These are phyloP conservation scores for Platypus cylindrus DNA, from an alignment of 2,888 invertebrate genomes.

Conservation along the genomic window DNA sequence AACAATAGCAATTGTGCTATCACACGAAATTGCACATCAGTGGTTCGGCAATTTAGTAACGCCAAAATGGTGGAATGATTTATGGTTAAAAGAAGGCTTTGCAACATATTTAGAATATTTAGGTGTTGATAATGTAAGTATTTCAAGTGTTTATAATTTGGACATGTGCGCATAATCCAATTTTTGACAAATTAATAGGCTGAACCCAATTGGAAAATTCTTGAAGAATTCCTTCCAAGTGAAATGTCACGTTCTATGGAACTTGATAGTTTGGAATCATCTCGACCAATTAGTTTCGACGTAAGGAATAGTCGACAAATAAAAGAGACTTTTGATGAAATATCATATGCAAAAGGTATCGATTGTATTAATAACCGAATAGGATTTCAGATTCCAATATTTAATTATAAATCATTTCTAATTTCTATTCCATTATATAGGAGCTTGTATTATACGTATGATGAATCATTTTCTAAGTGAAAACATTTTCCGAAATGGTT, in stretches of 20 bases:
- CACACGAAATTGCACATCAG: slow-evolving; percentile 65
- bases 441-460: slow-evolving; percentile 61
- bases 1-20: slow-evolving; percentile 41
- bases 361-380: no score
- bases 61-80: slow-evolving; percentile 55
- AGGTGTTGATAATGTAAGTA: slow-evolving; percentile 42
- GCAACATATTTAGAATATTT: slow-evolving; percentile 49
- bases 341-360: slow-evolving; percentile 59
- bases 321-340: slow-evolving; percentile 54
- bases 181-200: slow-evolving; percentile 28
- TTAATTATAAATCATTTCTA: not conserved
- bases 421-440: slow-evolving; percentile 23
- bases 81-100: slow-evolving; percentile 68
- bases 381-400: not conserved
- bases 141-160: not conserved
- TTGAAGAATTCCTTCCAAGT: slow-evolving; percentile 41
- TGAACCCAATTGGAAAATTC: slow-evolving; percentile 45
- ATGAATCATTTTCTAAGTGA: slow-evolving; percentile 56
- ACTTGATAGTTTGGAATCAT: slow-evolving; percentile 47
- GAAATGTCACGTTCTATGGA: slow-evolving; percentile 45
- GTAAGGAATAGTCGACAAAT: slow-evolving; percentile 50
- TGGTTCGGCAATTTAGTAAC: slow-evolving; percentile 67
- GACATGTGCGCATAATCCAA: not conserved
- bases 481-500: slow-evolving; percentile 40
- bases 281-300: slow-evolving; percentile 52